Base-by-base conservation (phyloP, 2,797 vertebrate genomes). In the Peromyscus nudipes region DNA sequence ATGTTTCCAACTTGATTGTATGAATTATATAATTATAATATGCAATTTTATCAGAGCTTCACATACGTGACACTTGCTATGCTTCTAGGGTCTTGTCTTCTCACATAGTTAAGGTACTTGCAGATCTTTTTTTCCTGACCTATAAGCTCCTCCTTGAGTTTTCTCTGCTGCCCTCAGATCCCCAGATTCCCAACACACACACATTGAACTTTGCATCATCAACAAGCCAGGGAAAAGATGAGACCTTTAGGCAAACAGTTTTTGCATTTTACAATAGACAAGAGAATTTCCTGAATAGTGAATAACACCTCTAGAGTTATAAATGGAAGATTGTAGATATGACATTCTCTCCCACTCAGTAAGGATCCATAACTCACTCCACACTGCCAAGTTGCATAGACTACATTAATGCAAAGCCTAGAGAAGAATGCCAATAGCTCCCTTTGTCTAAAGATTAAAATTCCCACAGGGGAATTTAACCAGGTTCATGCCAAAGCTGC, bases 331-430 rank as follows among this genome's bases (percentile, higher is more conserved):
- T 75, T 96, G 31, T 95, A 98, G 97, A 95, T 95, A 95, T 65
- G 89, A 57, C 60, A 62, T 94, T 98, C 86, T 96, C 97, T 98
- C 69, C 95, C 95, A 88, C 86, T 97, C 87, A 96, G 0, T 77
- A 97, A 97, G 83, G 84, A 89, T 97, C 97, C 96, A 49, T 89
- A 98, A 98, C 60, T 98, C 97, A 98, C 93, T 95, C 43, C 60
- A 97, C 87, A 60, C 65, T 73, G 96, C 52, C 0, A 0, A 96
- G 85, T 89, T 98, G 88, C 60, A 77, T 79, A 40, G 27, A 97
- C 89, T 81, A 82, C n/a, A 97, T 96, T 52, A 97, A 97, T 89
- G 97, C 75, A 94, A 97, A 97, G 82, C 96, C 96, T 97, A 79
- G 94, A 95, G 76, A 96, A 96, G 95, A 97, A 97, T 94, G 92